Base-by-base conservation (phyloP, 2,888 invertebrate species). In the Pheosia gnoma region DNA sequence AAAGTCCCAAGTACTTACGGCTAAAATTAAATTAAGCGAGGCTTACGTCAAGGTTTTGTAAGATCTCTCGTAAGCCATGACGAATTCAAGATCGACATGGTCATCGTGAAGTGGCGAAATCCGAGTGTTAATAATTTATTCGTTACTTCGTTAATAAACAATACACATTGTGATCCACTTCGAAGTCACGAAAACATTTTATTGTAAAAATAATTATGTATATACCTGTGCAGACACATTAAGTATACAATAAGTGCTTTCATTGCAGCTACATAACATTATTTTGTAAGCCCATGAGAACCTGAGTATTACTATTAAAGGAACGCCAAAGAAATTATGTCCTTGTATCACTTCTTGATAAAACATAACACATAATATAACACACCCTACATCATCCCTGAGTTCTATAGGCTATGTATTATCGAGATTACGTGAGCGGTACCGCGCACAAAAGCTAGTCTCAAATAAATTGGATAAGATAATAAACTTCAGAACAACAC, bases 31-130 rank as follows among this genome's bases (percentile, higher is more conserved):
- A 72, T 71, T 63, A 73, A 77, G 62, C 64, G 71, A 72, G 67
- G 63, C 65, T 77, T 82, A 74, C 80, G 75, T 82, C 78, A 84
- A 71, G 62, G 69, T 87, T 79, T 81, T 74, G 77, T 77, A 84
- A 87, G 67, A 63, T 61, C 36, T 66, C 63, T 75, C 70, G 72
- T 70, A 72, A 76, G 64, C 77, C 80, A 75, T 65, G 73, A 77
- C 82, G 73, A 84, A 83, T 81, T 68, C 71, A 68, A 60, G 74
- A 80, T 70, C 70, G 65, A 57, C 74, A 78, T 75, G 72, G 77
- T 75, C 74, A 68, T 67, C 69, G 63, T 70, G 66, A 60, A 70
- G 70, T 67, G 58, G 67, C 67, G 68, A 72, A 78, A 75, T 74
- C 60, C 38, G 51, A 62, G 60, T 71, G 70, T 70, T 53, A 45